Evolutionary conservation across 2,797 vertebrate genomes (phyloP).

Genomic region (Mormyrops boulengeri): DNA sequence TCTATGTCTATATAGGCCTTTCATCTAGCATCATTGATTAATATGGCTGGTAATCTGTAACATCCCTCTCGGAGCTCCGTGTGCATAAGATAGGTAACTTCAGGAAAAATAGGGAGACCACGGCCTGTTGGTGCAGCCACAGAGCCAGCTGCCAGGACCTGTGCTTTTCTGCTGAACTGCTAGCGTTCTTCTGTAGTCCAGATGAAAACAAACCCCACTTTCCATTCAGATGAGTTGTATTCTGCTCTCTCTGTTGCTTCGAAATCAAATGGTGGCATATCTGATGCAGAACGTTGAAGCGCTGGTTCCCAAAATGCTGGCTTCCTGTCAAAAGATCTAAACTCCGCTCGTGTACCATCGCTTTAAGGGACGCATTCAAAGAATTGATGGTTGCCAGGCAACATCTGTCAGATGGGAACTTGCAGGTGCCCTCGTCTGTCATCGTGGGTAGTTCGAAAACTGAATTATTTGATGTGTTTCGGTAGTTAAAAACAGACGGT

Average conservation of each 20-base stretch:
- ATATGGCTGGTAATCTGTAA: not conserved
- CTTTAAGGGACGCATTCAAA: not conserved
- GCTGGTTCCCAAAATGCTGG: not conserved
- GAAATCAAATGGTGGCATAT: not conserved
- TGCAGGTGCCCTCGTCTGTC: not conserved
- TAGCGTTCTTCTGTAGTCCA: not conserved
- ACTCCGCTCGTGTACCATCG: not conserved
- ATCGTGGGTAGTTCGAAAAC: not conserved
- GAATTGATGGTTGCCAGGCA: constrained; percentile 8
- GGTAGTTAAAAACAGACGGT: not conserved
- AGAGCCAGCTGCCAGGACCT: not conserved
- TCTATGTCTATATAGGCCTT: not conserved
- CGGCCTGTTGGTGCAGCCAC: not conserved
- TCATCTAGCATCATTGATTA: not conserved
- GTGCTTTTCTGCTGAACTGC: too few relatives aligned
- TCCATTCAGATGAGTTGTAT: not conserved
- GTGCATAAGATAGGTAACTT: not conserved
- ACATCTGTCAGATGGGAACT: not conserved
- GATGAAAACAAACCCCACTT: not conserved
- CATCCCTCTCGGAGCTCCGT: not conserved
- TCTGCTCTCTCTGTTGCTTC: not conserved
- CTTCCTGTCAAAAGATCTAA: not conserved
- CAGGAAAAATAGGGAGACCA: not conserved
- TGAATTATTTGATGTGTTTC: not conserved
- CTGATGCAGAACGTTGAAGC: not conserved